These are phyloP conservation scores for Caenorhabditis angaria DNA, from an alignment of 2,888 invertebrate genomes.

Conservation along the genomic window DNA sequence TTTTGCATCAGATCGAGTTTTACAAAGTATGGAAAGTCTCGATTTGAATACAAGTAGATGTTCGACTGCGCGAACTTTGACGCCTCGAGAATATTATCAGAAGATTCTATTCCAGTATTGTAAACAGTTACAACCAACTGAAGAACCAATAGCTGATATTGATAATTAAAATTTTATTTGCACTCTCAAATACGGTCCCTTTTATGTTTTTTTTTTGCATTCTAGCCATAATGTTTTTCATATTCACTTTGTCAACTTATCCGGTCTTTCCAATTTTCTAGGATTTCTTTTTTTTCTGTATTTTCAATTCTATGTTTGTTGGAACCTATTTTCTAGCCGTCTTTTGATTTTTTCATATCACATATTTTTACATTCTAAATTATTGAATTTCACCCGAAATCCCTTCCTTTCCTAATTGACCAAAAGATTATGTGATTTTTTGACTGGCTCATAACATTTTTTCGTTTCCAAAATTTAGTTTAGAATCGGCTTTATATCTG, in stretches of 20 bases:
- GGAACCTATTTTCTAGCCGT: too few species aligned
- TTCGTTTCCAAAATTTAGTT: slow-evolving; percentile 12
- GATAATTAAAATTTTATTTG: slow-evolving; percentile 33
- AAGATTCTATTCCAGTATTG: slow-evolving; percentile 71
- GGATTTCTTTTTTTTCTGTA: not conserved
- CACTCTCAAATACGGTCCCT: too few species aligned
- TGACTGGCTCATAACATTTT: not conserved
- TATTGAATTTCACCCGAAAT: too few species aligned
- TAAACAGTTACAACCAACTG: slow-evolving; percentile 58
- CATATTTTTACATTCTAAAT: not conserved
- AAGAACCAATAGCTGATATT: slow-evolving; percentile 55
- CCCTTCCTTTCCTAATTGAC: not conserved
- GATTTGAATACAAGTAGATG: slow-evolving; percentile 70
- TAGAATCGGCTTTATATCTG: slow-evolving; percentile 18
- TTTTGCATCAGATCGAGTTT: slow-evolving; percentile 69
- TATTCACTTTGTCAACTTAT: slow-evolving; percentile 11
- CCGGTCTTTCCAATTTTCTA: slow-evolving; percentile 8
- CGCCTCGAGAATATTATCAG: slow-evolving; percentile 72
- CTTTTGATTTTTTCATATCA: slow-evolving; percentile 3
- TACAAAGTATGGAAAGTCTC: slow-evolving; percentile 71
- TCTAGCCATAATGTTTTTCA: slow-evolving; percentile 11
- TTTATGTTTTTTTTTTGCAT: not conserved
- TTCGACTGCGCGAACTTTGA: slow-evolving; percentile 70
- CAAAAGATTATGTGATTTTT: not conserved
- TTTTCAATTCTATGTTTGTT: slow-evolving; percentile 2